Base-by-base conservation (phyloP, 2,113 vertebrate genomes). In the Apodemus sylvaticus region DNA sequence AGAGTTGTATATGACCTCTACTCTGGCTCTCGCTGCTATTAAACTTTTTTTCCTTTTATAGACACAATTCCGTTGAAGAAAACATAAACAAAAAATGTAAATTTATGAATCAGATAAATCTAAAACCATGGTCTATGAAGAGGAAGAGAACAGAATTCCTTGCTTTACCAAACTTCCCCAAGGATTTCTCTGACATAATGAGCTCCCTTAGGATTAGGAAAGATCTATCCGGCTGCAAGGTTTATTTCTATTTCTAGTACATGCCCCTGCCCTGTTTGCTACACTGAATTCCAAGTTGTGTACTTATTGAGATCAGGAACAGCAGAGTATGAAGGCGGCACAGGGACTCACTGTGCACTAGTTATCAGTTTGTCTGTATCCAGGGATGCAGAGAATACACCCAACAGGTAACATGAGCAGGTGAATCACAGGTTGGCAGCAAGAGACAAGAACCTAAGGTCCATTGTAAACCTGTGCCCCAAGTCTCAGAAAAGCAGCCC, bases 151-250 rank as follows among this genome's bases (percentile, higher is more conserved):
- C 86, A 1, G 17, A 58, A 96, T 20, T 89, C 20, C 90, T 76
- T 58, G 31, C 87, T 92, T 86, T 86, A 58, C 81, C 92, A 91
- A 97, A 58, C 42, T 93, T 93, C 60, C 48, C 31, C 74, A 77
- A 4, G 29, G 0, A 78, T 83, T 95, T 87, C 89, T 94, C 68
- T 91, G 53, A 93, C 94, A 96, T 97, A 97, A 97, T 91, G 90
- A 95, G 53, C 60, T 97, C 92, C 81, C 51, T 87, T 74, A 53
- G 71, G 81, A 79, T 94, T 89, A 94, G 92, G 90, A 91, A 95
- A 92, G 71, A 90, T 94, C 92, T 88, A 77, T 92, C 94, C 36
- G 26, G 62, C 62, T 86, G 5, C 79, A 86, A 51, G 5, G 58
- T 93, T 55, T 42, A 91, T 29, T 42, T 29, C 53, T 66, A 39